Conservation (phyloP, 2,113 vertebrate species). For the Grammomys dolichurus region DNA sequence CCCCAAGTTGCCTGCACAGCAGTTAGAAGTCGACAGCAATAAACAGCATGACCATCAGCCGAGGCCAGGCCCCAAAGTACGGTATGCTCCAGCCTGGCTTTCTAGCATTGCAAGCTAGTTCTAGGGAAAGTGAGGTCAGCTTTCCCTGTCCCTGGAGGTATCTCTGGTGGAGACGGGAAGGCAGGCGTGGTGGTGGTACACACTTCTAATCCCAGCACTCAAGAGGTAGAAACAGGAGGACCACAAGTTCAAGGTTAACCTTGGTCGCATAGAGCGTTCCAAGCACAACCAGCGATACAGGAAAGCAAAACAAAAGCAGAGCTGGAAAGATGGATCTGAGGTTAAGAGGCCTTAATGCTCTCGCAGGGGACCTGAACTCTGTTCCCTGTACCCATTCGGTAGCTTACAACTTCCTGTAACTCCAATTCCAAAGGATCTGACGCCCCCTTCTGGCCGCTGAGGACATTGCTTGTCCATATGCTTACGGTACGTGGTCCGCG, state of each 20-base stretch:
- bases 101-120: neutral
- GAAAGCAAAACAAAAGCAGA: neutral
- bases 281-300: neutral
- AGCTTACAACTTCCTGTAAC: neutral
- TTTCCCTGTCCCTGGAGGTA: neutral
- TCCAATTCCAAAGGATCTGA: neutral
- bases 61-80: neutral
- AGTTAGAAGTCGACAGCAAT: neutral
- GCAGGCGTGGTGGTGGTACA: neutral
- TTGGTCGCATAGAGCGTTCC: neutral
- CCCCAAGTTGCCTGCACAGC: neutral
- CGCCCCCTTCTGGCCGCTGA: neutral
- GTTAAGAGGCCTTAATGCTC: neutral
- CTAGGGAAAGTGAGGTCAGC: neutral
- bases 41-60: neutral
- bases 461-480: neutral
- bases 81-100: rapidly evolving
- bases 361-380: neutral
- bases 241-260: neutral
- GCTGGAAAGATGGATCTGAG: neutral
- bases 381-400: neutral
- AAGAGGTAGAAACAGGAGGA: neutral
- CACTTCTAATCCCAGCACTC: neutral
- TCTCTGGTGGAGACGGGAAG: neutral
- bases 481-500: neutral